Evolutionary conservation across 2,888 invertebrate genomes (phyloP).

Genomic region (Anagyrus pseudococci): DNA sequence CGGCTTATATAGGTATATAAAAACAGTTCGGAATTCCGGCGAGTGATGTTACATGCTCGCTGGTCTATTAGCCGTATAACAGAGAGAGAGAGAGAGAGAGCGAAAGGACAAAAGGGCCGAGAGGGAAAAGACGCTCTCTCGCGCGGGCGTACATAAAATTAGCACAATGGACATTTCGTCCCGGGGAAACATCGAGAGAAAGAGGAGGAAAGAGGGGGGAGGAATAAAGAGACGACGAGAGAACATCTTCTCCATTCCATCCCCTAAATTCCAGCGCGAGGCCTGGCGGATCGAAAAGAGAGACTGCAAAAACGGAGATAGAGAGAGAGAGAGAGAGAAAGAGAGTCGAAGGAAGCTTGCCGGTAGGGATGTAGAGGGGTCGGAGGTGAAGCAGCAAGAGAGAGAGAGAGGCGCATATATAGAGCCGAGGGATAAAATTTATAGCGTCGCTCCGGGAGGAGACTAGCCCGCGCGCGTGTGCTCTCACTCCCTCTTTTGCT

Average conservation of each 20-base stretch:
- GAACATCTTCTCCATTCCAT: not conserved
- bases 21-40: too few relatives aligned
- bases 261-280: not conserved
- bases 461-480: not conserved
- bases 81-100: not conserved
- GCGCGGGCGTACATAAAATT: conserved; percentile 16
- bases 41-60: too few relatives aligned
- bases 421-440: conserved; percentile 55
- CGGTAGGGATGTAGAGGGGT: too few relatives aligned
- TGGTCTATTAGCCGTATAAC: too few relatives aligned
- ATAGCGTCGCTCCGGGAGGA: conserved; percentile 56
- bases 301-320: conserved; percentile 30
- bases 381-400: too few relatives aligned
- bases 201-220: too few relatives aligned
- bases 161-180: conserved; percentile 15
- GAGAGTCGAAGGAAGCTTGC: too few relatives aligned
- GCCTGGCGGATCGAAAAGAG: conserved; percentile 28
- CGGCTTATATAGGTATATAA: too few relatives aligned
- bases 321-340: conserved; percentile 12
- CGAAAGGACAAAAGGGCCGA: too few relatives aligned
- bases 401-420: conserved; percentile 32
- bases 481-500: not conserved
- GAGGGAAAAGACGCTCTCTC: too few relatives aligned
- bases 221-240: conserved; percentile 2
- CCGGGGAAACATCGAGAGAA: not conserved